phyloP scores from a whole-genome alignment of 2,888 invertebrate genomes.

The Scaptomyza cyrtandrae region DNA sequence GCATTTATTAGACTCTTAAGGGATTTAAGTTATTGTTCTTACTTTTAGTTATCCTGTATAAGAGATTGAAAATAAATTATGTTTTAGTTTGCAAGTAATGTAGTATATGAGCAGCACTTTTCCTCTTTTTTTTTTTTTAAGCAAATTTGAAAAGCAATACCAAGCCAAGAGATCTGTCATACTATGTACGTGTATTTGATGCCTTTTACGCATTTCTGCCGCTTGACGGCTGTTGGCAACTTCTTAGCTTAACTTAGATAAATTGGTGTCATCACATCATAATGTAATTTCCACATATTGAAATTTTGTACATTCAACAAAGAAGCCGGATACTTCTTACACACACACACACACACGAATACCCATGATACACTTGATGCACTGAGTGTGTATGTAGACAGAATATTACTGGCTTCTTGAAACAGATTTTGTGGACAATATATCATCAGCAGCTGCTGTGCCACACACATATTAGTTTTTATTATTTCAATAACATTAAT shows the following conservation, averaged over 20 bases:
- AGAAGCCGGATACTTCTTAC: slow-evolving; percentile 19
- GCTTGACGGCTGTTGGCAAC: slow-evolving; percentile 34
- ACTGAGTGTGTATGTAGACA: slow-evolving; percentile 37
- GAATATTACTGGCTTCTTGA: slow-evolving; percentile 37
- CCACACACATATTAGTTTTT: slow-evolving; percentile 74
- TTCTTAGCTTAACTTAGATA: slow-evolving; percentile 77
- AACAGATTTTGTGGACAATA: slow-evolving; percentile 69
- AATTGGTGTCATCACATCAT: slow-evolving; percentile 84
- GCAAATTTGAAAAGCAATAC: not conserved
- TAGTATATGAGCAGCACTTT: not conserved
- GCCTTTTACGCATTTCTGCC: slow-evolving; percentile 3
- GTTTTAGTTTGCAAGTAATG: no score
- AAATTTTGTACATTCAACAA: slow-evolving; percentile 66
- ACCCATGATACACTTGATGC: slow-evolving; percentile 13
- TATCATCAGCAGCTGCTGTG: slow-evolving; percentile 73
- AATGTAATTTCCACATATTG: slow-evolving; percentile 84
- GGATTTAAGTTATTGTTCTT: not conserved
- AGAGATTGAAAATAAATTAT: not conserved
- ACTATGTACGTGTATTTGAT: slow-evolving; percentile 8
- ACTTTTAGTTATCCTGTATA: not conserved
- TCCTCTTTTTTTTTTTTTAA: not conserved
- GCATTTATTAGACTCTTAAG: slow-evolving; percentile 44
- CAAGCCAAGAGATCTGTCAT: not conserved
- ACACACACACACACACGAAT: slow-evolving; percentile 14
- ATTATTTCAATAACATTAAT: slow-evolving; percentile 77